Evolutionary conservation across 2,797 vertebrate species (phyloP), one percentile per base, ranked within the genome.

Genomic region (Valencia hispanica): DNA sequence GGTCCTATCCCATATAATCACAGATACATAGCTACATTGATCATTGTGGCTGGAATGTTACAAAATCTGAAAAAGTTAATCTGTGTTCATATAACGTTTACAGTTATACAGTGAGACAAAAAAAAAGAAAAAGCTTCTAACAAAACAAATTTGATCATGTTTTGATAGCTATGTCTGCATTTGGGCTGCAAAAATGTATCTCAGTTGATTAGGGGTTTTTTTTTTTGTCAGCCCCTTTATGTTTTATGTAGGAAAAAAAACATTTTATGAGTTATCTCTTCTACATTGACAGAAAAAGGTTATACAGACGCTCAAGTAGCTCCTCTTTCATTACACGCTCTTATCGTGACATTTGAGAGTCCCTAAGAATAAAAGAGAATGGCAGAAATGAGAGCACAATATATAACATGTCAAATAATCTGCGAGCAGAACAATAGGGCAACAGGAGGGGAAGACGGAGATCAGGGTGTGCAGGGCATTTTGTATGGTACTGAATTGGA

Each of bases 381-480:
- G 74, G 63, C 55, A 2, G n/a, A 82, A 91, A 87, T 77, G 82
- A 86, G 87, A 85, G 48, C 82, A 78, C 82, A 78, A 91, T 88
- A 88, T 84, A 83, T 84, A 91, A 89, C 83, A 79, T 80, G 89
- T 79, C 80, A 79, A 83, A 76, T 82, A 81, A 87, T 88, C 85
- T 82, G 82, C 45, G 72, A 72, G 82, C 80, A 71, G 74, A 48
- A 88, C 80, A 88, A 91, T 80, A 43, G 77, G 75, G 72, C 65
- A 70, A 78, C n/a, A 78, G 61, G 80, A 80, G 25, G 20, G 72
- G 84, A 80, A 84, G 63, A 74, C 59, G 8, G 65, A 68, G 80
- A 84, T 86, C 82, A 76, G 83, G 74, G 78, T 86, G 47, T 30
- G 74, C 15, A 14, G 57, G 86, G 84, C 79, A 73, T 86, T 86